phyloP scores from a whole-genome alignment of 2,113 vertebrate species.

The Psephotus haematonotus region DNA sequence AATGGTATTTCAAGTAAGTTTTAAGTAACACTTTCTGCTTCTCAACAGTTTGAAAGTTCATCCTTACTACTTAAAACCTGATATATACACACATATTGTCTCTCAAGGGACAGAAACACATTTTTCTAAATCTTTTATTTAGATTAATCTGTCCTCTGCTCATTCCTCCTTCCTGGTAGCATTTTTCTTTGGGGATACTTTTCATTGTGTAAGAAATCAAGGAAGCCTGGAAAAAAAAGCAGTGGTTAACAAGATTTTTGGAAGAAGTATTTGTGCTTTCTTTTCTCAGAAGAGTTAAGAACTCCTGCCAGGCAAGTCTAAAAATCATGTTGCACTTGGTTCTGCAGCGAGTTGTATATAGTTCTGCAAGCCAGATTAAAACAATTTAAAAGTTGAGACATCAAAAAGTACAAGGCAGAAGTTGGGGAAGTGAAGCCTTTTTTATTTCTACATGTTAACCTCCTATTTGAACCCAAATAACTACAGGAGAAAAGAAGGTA shows the following conservation, averaged over 20 bases:
- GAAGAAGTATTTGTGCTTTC: not conserved
- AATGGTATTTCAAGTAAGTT: not conserved
- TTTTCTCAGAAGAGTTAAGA: not conserved
- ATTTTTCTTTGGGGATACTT: not conserved
- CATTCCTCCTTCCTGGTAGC: not conserved
- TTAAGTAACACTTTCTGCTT: not conserved
- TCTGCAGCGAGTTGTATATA: not conserved
- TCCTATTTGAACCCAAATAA: not conserved
- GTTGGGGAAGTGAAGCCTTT: not conserved
- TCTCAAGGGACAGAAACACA: not conserved
- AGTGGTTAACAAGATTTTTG: not conserved
- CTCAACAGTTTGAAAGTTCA: not conserved
- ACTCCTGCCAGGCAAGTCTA: not conserved
- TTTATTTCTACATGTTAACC: not conserved
- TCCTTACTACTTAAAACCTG: not conserved
- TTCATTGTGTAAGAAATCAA: not conserved
- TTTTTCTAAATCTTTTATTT: not conserved
- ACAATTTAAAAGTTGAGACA: not conserved
- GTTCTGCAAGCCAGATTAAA: not conserved
- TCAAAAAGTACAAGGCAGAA: not conserved
- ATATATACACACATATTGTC: not conserved
- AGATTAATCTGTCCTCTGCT: not conserved
- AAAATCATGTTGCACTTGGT: not conserved
- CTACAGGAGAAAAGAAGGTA: not conserved
- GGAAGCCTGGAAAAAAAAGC: not conserved